Evolutionary conservation across 2,888 invertebrate genomes (phyloP), one percentile per base, ranked within the genome.

Genomic region (Polymixis flavicincta): DNA sequence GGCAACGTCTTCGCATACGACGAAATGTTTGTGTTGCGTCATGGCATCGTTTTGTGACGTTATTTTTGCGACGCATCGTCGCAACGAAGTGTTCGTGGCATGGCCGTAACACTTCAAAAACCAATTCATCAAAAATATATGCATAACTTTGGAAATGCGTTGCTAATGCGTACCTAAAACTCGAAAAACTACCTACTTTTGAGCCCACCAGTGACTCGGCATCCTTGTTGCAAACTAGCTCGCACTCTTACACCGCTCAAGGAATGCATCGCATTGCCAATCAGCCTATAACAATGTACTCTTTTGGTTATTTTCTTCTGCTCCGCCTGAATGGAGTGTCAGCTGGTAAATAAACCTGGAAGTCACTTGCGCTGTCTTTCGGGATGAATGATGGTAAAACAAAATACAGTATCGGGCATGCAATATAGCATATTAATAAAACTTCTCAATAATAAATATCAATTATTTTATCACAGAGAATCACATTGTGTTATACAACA

Each of bases 391-490:
- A n/a, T 57, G 17, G 22, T 50, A 19, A 42, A 19, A 17, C 11
- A n/a, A 66, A 54, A 66, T n/a, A 65, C 14, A 28, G 28, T 17
- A 5, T 37, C n/a, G n/a, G n/a, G 17, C 5, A 63, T 37, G 11
- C 14, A 60, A 54, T 17, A 28, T 13, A 37, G 50, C 66, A 28
- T 28, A 48, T 22, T 87, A 95, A 94, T 93, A 92, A 95, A 93
- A 95, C 75, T 68, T 74, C 78, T 65, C 78, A 77, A 72, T 93
- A 94, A 95, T 96, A 95, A 96, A 96, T 96, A 96, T 95, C 93
- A 95, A 95, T 95, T 94, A 96, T 95, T 95, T 96, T 96, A 96
- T 96, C 96, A 96, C 96, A 96, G 96, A 96, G 96, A 96, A 96
- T 96, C 96, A 96, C 96, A 96, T 96, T 95, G 96, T 96, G 95